Evolutionary conservation across 1,140 invertebrate genomes (phyloP).

Genomic region (Pygmarrhopalites habei): DNA sequence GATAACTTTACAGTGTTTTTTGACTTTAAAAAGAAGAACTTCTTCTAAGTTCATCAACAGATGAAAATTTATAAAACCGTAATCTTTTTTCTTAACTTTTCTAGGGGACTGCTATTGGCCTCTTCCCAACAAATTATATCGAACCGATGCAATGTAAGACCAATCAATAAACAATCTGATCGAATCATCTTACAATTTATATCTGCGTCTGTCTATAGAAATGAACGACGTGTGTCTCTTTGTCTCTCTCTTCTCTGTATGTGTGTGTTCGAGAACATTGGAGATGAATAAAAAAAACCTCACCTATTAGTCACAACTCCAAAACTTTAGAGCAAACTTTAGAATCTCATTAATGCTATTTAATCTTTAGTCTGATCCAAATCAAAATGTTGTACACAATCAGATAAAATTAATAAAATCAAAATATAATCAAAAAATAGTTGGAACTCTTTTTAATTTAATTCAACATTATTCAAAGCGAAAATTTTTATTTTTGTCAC

Average conservation of each 20-base stretch:
- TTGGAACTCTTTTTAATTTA: too few relatives aligned
- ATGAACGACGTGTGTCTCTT: background rate
- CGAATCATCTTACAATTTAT: background rate
- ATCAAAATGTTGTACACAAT: too few relatives aligned
- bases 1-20: too few relatives aligned
- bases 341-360: background rate
- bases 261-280: background rate
- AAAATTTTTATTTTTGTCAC: too few relatives aligned
- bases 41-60: too few relatives aligned
- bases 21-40: too few relatives aligned
- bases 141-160: slow-evolving; percentile 48
- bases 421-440: too few relatives aligned
- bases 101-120: slow-evolving; percentile 74
- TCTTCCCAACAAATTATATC: slow-evolving; percentile 91
- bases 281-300: slow-evolving; percentile 7
- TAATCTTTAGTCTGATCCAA: too few relatives aligned
- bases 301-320: slow-evolving; percentile 16
- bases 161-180: background rate
- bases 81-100: too few relatives aligned
- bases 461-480: too few relatives aligned
- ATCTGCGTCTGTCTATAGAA: background rate
- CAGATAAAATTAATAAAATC: too few relatives aligned
- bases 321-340: background rate
- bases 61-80: too few relatives aligned
- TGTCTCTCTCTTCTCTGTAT: background rate